Evolutionary conservation across 2,888 invertebrate species (phyloP).

Genomic region (Dexiosoma caninum): DNA sequence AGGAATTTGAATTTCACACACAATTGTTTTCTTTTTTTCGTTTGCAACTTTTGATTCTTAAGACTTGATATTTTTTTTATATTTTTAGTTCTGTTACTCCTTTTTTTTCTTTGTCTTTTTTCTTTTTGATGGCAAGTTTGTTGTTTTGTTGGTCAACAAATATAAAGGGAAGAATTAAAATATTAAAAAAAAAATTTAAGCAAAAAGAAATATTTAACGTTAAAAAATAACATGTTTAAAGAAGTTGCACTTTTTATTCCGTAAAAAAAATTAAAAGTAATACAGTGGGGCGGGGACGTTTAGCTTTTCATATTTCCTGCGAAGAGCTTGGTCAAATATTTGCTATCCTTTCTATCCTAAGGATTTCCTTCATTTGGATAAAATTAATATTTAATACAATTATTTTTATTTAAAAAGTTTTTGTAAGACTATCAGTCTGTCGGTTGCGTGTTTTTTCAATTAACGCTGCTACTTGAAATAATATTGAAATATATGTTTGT

Average conservation of each 20-base stretch:
- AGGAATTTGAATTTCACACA: slow-evolving; percentile 73
- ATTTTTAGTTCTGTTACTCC: not conserved
- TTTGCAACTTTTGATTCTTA: slow-evolving; percentile 43
- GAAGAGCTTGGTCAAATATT: too few species aligned
- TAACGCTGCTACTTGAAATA: too few species aligned
- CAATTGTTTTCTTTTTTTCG: slow-evolving; percentile 59
- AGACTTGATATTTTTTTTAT: slow-evolving; percentile 44
- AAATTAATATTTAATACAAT: too few species aligned
- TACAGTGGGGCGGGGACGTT: not conserved
- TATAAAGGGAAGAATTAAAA: slow-evolving; percentile 5
- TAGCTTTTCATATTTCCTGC: too few species aligned
- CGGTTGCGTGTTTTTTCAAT: too few species aligned
- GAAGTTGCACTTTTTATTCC: slow-evolving; percentile 36
- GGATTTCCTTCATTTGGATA: too few species aligned
- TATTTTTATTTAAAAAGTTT: too few species aligned
- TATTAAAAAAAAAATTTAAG: not conserved
- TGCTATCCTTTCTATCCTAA: too few species aligned
- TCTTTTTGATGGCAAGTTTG: slow-evolving; percentile 47
- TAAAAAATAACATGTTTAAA: slow-evolving; percentile 40
- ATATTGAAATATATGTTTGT: too few species aligned
- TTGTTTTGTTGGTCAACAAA: slow-evolving; percentile 49
- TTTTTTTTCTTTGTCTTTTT: not conserved
- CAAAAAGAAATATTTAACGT: slow-evolving; percentile 39
- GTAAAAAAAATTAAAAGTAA: not conserved
- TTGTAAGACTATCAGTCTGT: too few species aligned